Conservation (phyloP, 2,888 invertebrate species). For the Hipparchia semele region DNA sequence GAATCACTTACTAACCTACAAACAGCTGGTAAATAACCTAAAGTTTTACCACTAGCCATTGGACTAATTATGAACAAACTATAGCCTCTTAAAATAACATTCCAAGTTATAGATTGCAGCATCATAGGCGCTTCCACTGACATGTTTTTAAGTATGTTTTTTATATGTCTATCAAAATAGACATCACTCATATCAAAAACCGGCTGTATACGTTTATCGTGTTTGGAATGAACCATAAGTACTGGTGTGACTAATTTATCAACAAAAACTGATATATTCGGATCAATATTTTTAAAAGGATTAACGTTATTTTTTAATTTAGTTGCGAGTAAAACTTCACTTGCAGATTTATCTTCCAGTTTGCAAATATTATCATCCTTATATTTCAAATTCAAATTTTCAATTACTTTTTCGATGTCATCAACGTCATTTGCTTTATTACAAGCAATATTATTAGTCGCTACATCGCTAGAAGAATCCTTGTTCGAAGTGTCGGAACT, state of each 20-base stretch:
- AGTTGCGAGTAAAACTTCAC: constrained; percentile 2
- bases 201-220: constrained; percentile 59
- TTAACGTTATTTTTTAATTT: constrained; percentile 55
- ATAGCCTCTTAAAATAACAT: constrained; percentile 85
- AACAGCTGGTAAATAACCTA: constrained; percentile 87
- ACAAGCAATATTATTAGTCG: background rate
- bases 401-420: constrained; percentile 48
- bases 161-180: constrained; percentile 61
- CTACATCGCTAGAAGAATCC: constrained; percentile 34
- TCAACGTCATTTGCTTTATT: constrained; percentile 46
- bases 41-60: constrained; percentile 85
- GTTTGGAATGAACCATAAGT: constrained; percentile 72
- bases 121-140: constrained; percentile 68
- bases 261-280: constrained; percentile 66
- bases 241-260: constrained; percentile 68
- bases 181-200: constrained; percentile 57
- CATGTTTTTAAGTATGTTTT: constrained; percentile 58
- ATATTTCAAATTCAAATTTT: constrained; percentile 45
- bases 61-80: constrained; percentile 86
- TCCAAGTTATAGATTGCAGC: constrained; percentile 88
- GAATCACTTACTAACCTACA: constrained; percentile 82
- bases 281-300: constrained; percentile 67
- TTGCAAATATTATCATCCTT: constrained; percentile 28
- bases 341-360: constrained; percentile 6
- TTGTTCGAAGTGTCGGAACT: constrained; percentile 48